Base-by-base conservation (phyloP, 2,113 vertebrate genomes). In the Ia io region DNA sequence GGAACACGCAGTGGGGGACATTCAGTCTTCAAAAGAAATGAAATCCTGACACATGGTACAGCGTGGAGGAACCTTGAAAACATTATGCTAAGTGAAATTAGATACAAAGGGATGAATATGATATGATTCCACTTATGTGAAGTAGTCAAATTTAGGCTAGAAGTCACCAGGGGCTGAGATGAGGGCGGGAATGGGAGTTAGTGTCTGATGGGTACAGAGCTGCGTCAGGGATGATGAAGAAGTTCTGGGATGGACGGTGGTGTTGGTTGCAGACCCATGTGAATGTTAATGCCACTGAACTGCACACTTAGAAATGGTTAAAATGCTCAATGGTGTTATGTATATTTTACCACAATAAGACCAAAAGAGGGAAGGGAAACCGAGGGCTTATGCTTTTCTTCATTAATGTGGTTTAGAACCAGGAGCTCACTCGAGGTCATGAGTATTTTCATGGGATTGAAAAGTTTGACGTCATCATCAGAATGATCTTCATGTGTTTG, bases 351-450 rank as follows among this genome's bases (percentile, higher is more conserved):
- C 49, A 90, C 47, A 61, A 42, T 44, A 37, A 71, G 70, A 65
- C 12, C 2, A 28, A 97, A 98, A 97, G 98, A 88, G 8, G 98
- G 85, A 56, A 49, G 79, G 56, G 79, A 44, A 17, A 94, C 8
- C 7, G 25, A 42, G 83, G 37, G 8, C 4, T 63, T 65, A 51
- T 4, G 1, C 47, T 88, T 95, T 32, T 61, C 59, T 44, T 73
- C 56, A 4, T 22, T 65, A 11, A n/a, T 20, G 14, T 92, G n/a
- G 20, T 51, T 86, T 96, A 47, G n/a, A 23, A 9, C 8, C 53
- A 53, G 2, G 6, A 85, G n/a, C 8, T 95, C 40, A 17, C 25
- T 77, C 1, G 16, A 67, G 67, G n/a, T 25, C 6, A n/a, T 61
- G 30, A 59, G 12, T n/a, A 14, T 65, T 83, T 73, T 65, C 37